Evolutionary conservation across 1,140 invertebrate genomes (phyloP), one percentile per base, ranked within the genome.

Genomic region (Aphelenchoides fujianensis): DNA sequence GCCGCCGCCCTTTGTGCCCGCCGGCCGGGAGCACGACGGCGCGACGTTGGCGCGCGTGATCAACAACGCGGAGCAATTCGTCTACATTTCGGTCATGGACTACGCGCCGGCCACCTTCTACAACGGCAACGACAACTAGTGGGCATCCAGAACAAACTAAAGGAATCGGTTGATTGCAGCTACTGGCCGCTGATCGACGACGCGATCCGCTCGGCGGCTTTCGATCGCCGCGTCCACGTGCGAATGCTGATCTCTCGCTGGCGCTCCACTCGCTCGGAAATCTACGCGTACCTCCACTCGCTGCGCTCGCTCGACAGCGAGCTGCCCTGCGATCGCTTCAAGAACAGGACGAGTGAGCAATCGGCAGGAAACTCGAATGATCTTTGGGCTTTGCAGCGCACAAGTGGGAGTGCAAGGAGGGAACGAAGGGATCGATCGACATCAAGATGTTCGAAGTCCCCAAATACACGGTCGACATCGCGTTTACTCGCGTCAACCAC

Each of bases 131-230:
- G 34, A 69, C 9, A 73, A 72, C 71, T 7, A 70, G 64, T 67
- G 9, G 48, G 52, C n/a, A n/a, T n/a, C 9, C 12, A 61, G 37
- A 66, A 66, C 9, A 19, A 61, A 23, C 9, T 37, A 67, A n/a
- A 55, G 9, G 9, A 54, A 9, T 7, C 64, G 75, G 69, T 75
- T 77, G 74, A 55, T 84, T 79, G n/a, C 76, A 92, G 91, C 69
- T 93, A 89, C 85, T 97, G 94, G 94, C 91, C 93, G 0, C 86
- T 89, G 2, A 95, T 98, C 74, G 94, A 98, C 84, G 89, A 94
- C 86, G 91, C 91, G 0, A 84, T 97, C 3, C 88, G 90, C 69
- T 84, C 85, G 34, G 93, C 92, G 0, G 92, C 93, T 23, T 74
- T 68, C 41, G 90, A 95, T 63, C 87, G 90, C n/a, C 87, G 88